Percentiles rank a stretch among this genome's conserved stretches.
phyloP scores from a whole-genome alignment of 2,888 invertebrate species.

The Sceliomorpha sp. region DNA sequence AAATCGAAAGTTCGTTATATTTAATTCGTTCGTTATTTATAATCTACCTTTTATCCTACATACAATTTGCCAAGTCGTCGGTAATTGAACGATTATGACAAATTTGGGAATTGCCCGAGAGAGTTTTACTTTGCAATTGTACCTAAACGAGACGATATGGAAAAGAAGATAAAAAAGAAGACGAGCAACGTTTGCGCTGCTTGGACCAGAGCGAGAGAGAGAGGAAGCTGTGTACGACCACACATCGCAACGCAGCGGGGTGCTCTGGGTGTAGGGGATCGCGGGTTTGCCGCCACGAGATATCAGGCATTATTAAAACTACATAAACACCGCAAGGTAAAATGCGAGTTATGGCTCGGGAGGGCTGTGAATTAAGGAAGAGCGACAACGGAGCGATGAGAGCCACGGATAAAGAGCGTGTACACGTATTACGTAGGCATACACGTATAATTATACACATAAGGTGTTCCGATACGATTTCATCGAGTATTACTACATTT shows the following conservation, averaged over 20 bases:
- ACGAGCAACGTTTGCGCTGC: no score
- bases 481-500: conserved; percentile 33
- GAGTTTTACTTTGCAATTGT: no score
- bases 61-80: no score
- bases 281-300: conserved; percentile 65
- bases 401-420: conserved; percentile 64
- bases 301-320: conserved; percentile 79
- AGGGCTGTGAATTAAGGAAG: conserved; percentile 75
- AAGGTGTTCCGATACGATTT: conserved; percentile 45
- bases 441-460: conserved; percentile 40
- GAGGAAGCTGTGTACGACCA: conserved; percentile 59
- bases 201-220: conserved; percentile 49
- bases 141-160: no score
- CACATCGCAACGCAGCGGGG: conserved; percentile 62
- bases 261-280: conserved; percentile 59
- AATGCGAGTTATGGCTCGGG: conserved; percentile 74
- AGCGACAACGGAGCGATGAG: conserved; percentile 70
- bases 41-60: no score
- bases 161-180: no score
- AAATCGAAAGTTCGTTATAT: no score
- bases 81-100: no score
- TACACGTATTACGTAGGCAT: conserved; percentile 49
- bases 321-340: conserved; percentile 76
- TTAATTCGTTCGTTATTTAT: no score
- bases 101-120: no score